Percentiles rank a stretch among this genome's conserved stretches.
These are phyloP conservation scores for Serilophus lunatus DNA, from an alignment of 2,113 vertebrate genomes.

Conservation along the genomic window DNA sequence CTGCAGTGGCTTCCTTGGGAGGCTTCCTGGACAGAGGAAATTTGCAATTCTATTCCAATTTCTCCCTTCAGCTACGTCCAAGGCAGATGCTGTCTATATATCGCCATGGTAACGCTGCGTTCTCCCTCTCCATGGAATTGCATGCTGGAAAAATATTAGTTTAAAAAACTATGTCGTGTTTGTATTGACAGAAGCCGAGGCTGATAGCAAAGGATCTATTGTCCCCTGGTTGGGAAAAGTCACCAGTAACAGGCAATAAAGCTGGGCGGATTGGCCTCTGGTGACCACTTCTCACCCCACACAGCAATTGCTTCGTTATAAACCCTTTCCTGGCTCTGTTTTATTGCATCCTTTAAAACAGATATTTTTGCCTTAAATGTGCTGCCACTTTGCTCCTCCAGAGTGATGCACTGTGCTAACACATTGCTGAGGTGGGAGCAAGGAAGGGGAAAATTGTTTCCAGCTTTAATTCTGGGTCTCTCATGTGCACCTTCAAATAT, in stretches of 20 bases:
- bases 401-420: not conserved
- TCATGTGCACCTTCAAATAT: accelerated
- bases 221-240: constrained; percentile 50
- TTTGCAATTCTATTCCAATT: constrained; percentile 74
- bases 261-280: constrained; percentile 22
- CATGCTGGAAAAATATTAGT: constrained; percentile 74
- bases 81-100: constrained; percentile 71
- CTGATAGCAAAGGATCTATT: constrained; percentile 61
- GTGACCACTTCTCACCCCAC: constrained; percentile 48
- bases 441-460: not conserved
- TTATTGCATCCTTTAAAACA: constrained; percentile 46
- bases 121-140: constrained; percentile 67
- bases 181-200: constrained; percentile 60
- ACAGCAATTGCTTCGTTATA: constrained; percentile 44
- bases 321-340: constrained; percentile 40
- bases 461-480: not conserved
- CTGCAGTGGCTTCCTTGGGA: constrained; percentile 25
- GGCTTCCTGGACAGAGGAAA: constrained; percentile 60
- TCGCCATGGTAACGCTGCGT: constrained; percentile 70
- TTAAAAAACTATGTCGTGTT: constrained; percentile 69
- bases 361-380: constrained; percentile 49
- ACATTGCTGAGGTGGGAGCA: not conserved
- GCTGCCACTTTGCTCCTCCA: constrained; percentile 6
- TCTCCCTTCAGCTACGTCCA: constrained; percentile 70
- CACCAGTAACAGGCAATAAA: constrained; percentile 45